Percentiles rank a stretch among this genome's conserved stretches.
These are phyloP conservation scores for Leptinotarsa defecta DNA, from an alignment of 1,140 invertebrate genomes.

Conservation along the genomic window DNA sequence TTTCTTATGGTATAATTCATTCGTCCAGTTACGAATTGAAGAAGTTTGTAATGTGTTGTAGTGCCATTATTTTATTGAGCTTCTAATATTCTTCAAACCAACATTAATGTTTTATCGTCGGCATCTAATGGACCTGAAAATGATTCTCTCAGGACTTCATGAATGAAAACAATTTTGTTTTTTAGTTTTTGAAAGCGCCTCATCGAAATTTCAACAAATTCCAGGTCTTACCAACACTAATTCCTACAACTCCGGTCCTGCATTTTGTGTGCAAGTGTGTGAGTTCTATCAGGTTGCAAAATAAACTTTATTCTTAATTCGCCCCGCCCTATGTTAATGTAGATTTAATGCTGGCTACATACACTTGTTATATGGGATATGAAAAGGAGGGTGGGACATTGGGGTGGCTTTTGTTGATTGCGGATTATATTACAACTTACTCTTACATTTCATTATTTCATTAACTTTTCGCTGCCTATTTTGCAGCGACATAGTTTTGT, in stretches of 20 bases:
- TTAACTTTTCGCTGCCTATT: conserved; percentile 22
- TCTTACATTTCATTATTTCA: conserved; percentile 33
- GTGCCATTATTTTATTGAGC: no score
- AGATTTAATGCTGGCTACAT: conserved; percentile 45
- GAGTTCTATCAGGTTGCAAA: conserved; percentile 48
- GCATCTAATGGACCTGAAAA: no score
- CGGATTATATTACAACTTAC: conserved; percentile 30
- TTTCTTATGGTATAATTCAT: no score
- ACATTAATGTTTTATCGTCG: no score
- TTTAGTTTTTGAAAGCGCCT: no score
- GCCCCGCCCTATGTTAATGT: conserved; percentile 50
- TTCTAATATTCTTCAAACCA: no score
- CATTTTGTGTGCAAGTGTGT: conserved; percentile 41
- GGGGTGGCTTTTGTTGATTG: conserved; percentile 25
- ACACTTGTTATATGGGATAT: conserved; percentile 43
- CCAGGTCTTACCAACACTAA: no score
- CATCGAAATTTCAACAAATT: no score
- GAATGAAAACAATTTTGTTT: no score
- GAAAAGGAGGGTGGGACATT: conserved; percentile 24
- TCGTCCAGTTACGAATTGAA: no score
- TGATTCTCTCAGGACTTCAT: no score
- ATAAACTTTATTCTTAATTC: conserved; percentile 45
- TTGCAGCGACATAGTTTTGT: not conserved
- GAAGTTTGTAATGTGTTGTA: no score
- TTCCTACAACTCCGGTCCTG: conserved; percentile 29